phyloP scores from a whole-genome alignment of 2,797 vertebrate species.

The Prionace glauca region DNA sequence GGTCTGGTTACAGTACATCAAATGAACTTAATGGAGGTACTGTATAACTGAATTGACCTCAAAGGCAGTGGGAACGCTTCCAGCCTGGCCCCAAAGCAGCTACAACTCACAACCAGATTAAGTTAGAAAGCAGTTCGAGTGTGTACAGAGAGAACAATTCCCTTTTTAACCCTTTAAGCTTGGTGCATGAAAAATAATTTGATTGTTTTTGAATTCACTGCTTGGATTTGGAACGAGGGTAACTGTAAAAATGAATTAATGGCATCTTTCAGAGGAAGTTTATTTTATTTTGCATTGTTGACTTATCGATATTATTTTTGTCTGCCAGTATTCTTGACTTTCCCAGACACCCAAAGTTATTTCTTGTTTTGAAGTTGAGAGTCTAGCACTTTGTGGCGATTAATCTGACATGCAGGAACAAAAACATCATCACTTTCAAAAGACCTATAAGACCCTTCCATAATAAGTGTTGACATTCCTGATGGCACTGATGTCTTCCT shows the following conservation, averaged over 20 bases:
- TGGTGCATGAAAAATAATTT: background rate
- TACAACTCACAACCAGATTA: conserved; percentile 21
- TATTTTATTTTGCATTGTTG: too few relatives aligned
- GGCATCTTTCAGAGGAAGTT: background rate
- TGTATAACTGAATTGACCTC: conserved; percentile 31
- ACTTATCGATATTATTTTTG: background rate
- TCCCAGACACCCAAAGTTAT: background rate
- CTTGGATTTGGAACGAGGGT: background rate
- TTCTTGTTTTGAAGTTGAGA: background rate
- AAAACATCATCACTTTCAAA: background rate
- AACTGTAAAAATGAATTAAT: background rate
- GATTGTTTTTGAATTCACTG: background rate
- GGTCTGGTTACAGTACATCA: conserved; percentile 34
- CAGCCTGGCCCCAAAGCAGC: conserved; percentile 29
- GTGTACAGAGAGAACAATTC: background rate
- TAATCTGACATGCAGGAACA: background rate
- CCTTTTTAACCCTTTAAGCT: conserved; percentile 7
- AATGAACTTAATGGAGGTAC: conserved; percentile 31
- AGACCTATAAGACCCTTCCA: background rate
- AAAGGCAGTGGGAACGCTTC: conserved; percentile 31
- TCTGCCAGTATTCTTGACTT: background rate
- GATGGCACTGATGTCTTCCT: too few relatives aligned
- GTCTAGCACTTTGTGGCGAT: background rate
- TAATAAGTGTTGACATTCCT: background rate
- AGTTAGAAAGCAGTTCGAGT: background rate